Conservation (phyloP, 2,888 invertebrate species). For the Ganaspis brasiliensis region DNA sequence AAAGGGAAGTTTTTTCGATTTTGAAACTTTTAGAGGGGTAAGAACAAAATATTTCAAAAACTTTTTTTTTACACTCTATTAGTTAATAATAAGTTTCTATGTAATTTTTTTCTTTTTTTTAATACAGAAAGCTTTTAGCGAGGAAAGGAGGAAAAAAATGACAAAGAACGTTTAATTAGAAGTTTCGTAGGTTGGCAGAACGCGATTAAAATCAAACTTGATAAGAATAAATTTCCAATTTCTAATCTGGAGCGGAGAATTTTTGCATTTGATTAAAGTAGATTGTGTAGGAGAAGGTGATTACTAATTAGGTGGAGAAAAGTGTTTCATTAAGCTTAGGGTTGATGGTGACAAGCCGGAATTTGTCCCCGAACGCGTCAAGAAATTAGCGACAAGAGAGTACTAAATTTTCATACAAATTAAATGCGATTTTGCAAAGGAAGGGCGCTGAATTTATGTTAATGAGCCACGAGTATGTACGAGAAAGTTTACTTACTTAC, state of each 20-base stretch:
- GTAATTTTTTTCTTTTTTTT: too few species aligned
- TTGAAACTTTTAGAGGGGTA: too few species aligned
- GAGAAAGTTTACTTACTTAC: slow-evolving; percentile 29
- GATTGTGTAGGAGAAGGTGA: not conserved
- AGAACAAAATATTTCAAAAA: too few species aligned
- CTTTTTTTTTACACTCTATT: too few species aligned
- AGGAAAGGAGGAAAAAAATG: too few species aligned
- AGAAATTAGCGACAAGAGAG: slow-evolving; percentile 42
- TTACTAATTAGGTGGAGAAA: slow-evolving; percentile 36
- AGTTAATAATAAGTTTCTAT: too few species aligned
- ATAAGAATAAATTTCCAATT: slow-evolving; percentile 39
- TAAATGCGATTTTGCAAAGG: slow-evolving; percentile 38
- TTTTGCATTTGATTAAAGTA: slow-evolving; percentile 35
- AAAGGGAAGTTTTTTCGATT: too few species aligned
- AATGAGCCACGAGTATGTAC: slow-evolving; percentile 30
- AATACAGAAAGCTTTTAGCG: too few species aligned
- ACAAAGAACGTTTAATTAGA: too few species aligned
- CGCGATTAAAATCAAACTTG: not conserved
- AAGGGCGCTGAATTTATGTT: slow-evolving; percentile 35
- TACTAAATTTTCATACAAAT: slow-evolving; percentile 43
- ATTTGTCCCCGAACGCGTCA: slow-evolving; percentile 37
- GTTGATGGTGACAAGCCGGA: slow-evolving; percentile 28
- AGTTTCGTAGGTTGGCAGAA: too few species aligned
- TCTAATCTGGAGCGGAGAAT: slow-evolving; percentile 25
- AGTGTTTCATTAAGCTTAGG: slow-evolving; percentile 41